These are phyloP conservation scores for Synergus gifuensis DNA, from an alignment of 2,888 invertebrate genomes.

Conservation along the genomic window DNA sequence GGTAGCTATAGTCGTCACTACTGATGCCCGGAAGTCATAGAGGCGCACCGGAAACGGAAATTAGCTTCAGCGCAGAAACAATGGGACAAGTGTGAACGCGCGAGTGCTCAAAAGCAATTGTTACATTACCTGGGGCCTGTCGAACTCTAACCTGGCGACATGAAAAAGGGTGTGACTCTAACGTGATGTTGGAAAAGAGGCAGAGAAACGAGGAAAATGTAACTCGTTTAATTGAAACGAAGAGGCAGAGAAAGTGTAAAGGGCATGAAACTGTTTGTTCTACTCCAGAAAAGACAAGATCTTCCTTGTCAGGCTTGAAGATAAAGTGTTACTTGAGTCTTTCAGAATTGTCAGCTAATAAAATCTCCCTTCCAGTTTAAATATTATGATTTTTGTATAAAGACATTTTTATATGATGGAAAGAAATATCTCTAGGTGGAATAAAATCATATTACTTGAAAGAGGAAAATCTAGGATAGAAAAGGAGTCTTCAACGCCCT, in stretches of 20 bases:
- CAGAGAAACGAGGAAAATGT: conserved; percentile 39
- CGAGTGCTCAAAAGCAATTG: conserved; percentile 55
- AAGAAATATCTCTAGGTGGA: background rate
- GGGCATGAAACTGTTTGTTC: conserved; percentile 46
- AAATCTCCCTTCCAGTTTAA: background rate
- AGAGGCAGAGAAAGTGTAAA: conserved; percentile 45
- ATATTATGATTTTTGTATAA: background rate
- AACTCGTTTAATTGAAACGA: conserved; percentile 57
- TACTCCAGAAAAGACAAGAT: conserved; percentile 45
- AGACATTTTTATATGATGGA: background rate
- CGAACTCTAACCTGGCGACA: conserved; percentile 46
- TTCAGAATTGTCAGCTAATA: background rate
- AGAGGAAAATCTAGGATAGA: conserved; percentile 1
- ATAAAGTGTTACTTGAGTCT: background rate
- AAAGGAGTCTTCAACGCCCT: background rate
- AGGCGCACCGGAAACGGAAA: conserved; percentile 71
- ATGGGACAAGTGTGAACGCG: conserved; percentile 55
- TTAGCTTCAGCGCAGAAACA: conserved; percentile 68
- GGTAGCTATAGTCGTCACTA: conserved; percentile 37
- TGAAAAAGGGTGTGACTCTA: conserved; percentile 46
- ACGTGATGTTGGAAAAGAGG: conserved; percentile 23
- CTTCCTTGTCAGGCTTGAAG: background rate
- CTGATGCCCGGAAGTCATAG: conserved; percentile 69
- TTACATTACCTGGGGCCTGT: conserved; percentile 50
- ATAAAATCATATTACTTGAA: background rate